Base-by-base conservation (phyloP, 1,140 invertebrate species). In the Lutraria rhynchaena region DNA sequence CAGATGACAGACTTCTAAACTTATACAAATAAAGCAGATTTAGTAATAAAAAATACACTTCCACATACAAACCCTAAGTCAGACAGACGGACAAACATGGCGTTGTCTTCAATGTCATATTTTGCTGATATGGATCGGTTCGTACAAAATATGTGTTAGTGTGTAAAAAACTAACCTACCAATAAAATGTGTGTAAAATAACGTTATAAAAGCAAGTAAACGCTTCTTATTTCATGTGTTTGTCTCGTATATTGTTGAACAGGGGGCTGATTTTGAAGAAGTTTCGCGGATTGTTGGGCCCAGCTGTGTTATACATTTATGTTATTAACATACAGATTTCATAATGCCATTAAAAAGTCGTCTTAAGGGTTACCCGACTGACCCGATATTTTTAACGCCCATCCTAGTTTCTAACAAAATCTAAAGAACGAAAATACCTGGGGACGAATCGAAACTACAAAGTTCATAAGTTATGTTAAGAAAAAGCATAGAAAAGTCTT, bases 41-140 rank as follows among this genome's bases (percentile, higher is more conserved):
- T n/a, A 13, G 46, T n/a, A 49, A 11, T 49, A 13, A 49, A 11
- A 11, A 49, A 22, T n/a, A n/a, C n/a, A n/a, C n/a, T n/a, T n/a
- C n/a, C n/a, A n/a, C n/a, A n/a, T n/a, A n/a, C n/a, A n/a, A n/a
- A n/a, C n/a, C n/a, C n/a, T n/a, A n/a, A n/a, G n/a, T n/a, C n/a
- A n/a, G n/a, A n/a, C n/a, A n/a, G n/a, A n/a, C n/a, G 15, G 33
- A 55, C 53, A 53, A 58, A 13, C 17, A 74, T 74, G 70, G 70
- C 70, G n/a, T 57, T 74, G 51, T 74, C 70, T 35, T 74, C 70
- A 24, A 44, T 74, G 55, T 53, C 70, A 3, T 53, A 74, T 31
- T 74, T 57, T 58, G 70, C 49, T 3, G 70, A 74, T 58, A 35
- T 74, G 70, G 53, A 57, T 27, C 57, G 70, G 70, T 74, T 55